phyloP scores from a whole-genome alignment of 2,113 vertebrate species.

The Tauraco erythrolophus region DNA sequence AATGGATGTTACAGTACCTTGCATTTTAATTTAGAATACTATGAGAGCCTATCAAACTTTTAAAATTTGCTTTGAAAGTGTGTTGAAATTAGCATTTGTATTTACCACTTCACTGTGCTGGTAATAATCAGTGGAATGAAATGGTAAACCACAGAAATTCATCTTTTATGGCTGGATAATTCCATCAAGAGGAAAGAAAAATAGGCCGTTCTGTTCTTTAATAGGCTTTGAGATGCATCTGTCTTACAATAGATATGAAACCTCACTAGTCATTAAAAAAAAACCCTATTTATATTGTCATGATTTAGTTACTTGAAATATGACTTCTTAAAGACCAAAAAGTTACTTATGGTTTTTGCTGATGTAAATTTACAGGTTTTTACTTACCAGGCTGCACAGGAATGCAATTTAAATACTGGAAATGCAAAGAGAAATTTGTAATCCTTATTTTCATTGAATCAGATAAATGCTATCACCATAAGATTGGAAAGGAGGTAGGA shows the following conservation, averaged over 20 bases:
- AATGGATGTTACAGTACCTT: conserved; percentile 54
- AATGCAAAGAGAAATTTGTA: neutral
- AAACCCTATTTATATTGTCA: conserved; percentile 38
- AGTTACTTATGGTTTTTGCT: conserved; percentile 35
- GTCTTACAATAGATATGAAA: conserved; percentile 59
- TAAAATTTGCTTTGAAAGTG: conserved; percentile 60
- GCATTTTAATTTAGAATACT: conserved; percentile 61
- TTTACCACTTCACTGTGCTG: conserved; percentile 71
- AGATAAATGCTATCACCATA: neutral
- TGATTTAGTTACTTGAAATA: conserved; percentile 57
- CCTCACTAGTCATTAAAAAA: conserved; percentile 53
- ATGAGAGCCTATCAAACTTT: conserved; percentile 40
- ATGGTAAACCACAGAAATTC: conserved; percentile 64
- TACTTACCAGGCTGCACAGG: neutral
- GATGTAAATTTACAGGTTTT: neutral
- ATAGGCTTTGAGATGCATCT: conserved; percentile 59
- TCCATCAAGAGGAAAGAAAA: conserved; percentile 66
- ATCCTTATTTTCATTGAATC: neutral
- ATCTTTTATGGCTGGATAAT: conserved; percentile 73
- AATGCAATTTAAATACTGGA: neutral
- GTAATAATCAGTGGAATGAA: conserved; percentile 69
- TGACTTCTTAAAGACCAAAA: conserved; percentile 8
- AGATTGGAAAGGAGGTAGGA: neutral
- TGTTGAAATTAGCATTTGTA: conserved; percentile 72
- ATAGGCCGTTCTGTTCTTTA: conserved; percentile 24